Base-by-base conservation (phyloP, 2,113 vertebrate species). In the Tetrao urogallus region DNA sequence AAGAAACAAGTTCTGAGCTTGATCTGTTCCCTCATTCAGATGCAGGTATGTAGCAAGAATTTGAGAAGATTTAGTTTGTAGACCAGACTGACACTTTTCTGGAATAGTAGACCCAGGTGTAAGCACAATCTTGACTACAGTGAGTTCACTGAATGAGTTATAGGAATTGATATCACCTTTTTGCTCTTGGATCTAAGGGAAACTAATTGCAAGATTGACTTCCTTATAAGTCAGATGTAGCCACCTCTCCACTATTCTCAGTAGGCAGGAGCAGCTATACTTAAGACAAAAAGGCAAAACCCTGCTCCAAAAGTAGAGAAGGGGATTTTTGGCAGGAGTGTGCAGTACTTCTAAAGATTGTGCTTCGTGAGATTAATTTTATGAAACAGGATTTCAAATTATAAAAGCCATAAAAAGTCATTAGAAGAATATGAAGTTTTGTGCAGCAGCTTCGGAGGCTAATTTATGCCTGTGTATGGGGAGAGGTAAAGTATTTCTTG, bases 161-260 rank as follows among this genome's bases (percentile, higher is more conserved):
- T 86, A 71, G 38, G 60, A 69, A 60, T 5, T 60, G 36, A 0
- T 42, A 61, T 77, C 0, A 0, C 5, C 0, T 4, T 50, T 50
- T 50, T 50, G 4, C 54, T 36, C 34, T 65, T 57, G 63, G 70
- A 47, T 78, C 7, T 50, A 34, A 73, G 47, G 19, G 67, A 45
- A 81, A 19, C 34, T 30, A 73, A 81, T 15, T 28, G 25, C 45
- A 77, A 65, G 13, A 50, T 30, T 58, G 45, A 80, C n/a, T 81
- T 86, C 36, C 20, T 61, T 69, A 16, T 88, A 21, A 90, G 19
- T 70, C 48, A 88, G 27, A 28, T 65, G 27, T 57, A 72, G 48
- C 36, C 36, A 13, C 50, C 86, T 89, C 21, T 28, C 22, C 43
- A 66, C 24, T 12, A 47, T 65, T 80, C 79, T 40, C 17, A 77